Evolutionary conservation across 1,140 invertebrate species (phyloP), one percentile per base, ranked within the genome.

Genomic region (Platorchestia sp.): DNA sequence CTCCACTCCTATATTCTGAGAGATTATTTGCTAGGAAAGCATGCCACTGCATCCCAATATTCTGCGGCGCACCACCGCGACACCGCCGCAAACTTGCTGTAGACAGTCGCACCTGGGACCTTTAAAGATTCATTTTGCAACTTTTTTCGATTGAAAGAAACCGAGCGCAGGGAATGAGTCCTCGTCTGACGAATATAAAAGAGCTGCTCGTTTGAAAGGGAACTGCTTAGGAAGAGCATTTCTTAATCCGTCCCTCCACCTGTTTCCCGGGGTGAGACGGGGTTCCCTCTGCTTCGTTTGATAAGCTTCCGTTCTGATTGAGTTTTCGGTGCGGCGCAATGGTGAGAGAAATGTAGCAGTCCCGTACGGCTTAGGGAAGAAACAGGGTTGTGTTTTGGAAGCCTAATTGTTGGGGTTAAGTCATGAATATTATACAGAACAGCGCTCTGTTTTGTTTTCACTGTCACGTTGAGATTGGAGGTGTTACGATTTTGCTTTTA

Each of bases 81-180:
- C 59, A 75, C 1, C 27, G 59, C 59, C 1, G 87, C 86, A 87
- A 90, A 90, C 87, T 90, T 90, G 19, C 27, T 7, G 7, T 19
- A 42, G 87, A 93, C 47, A 44, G 43, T 16, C 5, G 45, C 91
- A 93, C 91, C 91, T 93, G 91, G 40, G 91, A 27, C 44, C 91
- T 47, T 44, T 45, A 89, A 44, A 44, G 41, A 44, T 19, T 5
- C n/a, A 89, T 89, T 89, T 89, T 44, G 87, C 41, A 6, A 44
- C 87, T 89, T 89, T 89, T 89, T 89, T 44, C 43, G 41, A 89
- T 89, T 89, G 87, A 89, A 89, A 41, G 87, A 89, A 89, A 89
- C 87, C 87, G 43, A 89, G 87, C n/a, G 43, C 41, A 42, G 27
- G 87, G 87, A 89, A 89, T 89, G 87, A 89, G 87, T 89, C 14